Conservation (phyloP, 2,113 vertebrate species). For the Aegithalos caudatus region DNA sequence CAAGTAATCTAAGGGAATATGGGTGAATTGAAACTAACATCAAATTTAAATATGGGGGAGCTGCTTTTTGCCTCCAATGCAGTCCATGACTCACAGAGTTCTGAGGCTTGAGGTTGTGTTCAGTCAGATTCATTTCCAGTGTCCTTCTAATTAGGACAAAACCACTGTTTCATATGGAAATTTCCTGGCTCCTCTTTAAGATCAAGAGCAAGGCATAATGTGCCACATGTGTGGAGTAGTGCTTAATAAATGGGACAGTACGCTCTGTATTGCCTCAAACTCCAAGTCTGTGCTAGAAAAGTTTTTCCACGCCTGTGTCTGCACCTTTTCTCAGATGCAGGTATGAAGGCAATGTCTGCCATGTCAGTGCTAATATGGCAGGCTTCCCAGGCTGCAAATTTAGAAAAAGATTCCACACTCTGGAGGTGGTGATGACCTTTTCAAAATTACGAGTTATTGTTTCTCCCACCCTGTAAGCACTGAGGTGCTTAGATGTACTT, state of each 20-base stretch:
- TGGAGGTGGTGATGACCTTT: not conserved
- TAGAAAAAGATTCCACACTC: not conserved
- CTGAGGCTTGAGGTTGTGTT: not conserved
- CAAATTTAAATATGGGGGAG: not conserved
- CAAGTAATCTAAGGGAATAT: not conserved
- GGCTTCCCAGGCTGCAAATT: not conserved
- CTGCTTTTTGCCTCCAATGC: not conserved
- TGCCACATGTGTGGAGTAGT: not conserved
- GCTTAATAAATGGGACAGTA: not conserved
- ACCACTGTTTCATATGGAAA: not conserved
- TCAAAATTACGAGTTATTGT: fast-evolving
- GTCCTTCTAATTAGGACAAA: not conserved
- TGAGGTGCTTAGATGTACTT: not conserved
- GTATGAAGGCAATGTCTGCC: not conserved
- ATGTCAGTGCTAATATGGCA: not conserved
- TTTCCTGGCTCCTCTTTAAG: not conserved
- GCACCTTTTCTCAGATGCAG: not conserved
- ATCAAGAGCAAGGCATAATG: not conserved
- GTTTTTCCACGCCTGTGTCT: not conserved
- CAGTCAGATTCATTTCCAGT: not conserved
- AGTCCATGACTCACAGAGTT: not conserved
- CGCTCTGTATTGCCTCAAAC: not conserved
- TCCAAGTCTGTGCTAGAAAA: not conserved
- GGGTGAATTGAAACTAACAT: not conserved
- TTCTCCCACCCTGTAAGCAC: not conserved